Percentiles rank a stretch among this genome's conserved stretches.
Evolutionary conservation across 2,888 invertebrate genomes (phyloP).

Genomic region (Podabrus alpinus): DNA sequence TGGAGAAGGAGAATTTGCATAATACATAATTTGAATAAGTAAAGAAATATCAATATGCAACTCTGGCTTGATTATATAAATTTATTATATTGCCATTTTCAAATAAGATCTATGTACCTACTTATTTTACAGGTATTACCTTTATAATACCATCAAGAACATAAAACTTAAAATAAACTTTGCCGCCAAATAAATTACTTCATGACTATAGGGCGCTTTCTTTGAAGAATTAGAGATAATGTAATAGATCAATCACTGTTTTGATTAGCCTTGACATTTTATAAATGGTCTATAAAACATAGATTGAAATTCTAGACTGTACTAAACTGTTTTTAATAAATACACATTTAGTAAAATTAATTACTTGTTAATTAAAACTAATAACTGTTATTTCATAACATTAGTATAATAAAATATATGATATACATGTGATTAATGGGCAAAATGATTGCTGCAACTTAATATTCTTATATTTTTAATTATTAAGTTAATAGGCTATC

Average conservation of each 20-base stretch:
- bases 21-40: too few species aligned
- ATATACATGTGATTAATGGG: not conserved
- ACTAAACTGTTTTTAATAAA: not conserved
- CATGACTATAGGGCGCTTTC: not conserved
- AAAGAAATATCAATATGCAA: too few species aligned
- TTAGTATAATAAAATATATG: not conserved
- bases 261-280: constrained; percentile 1
- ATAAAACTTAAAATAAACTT: constrained; percentile 1
- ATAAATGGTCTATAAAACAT: not conserved
- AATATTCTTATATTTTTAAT: not conserved
- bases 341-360: not conserved
- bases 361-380: not conserved
- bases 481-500: not conserved
- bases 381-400: not conserved
- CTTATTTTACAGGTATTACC: not conserved
- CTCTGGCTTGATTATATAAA: not conserved
- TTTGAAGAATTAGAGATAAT: constrained; percentile 4
- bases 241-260: not conserved
- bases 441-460: not conserved
- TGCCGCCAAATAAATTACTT: constrained; percentile 2
- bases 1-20: too few species aligned
- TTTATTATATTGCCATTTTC: not conserved
- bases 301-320: not conserved
- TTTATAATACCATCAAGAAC: not conserved
- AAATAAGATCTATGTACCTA: not conserved